Evolutionary conservation across 2,888 invertebrate species (phyloP).

Genomic region (Leptopterna dolabrata): DNA sequence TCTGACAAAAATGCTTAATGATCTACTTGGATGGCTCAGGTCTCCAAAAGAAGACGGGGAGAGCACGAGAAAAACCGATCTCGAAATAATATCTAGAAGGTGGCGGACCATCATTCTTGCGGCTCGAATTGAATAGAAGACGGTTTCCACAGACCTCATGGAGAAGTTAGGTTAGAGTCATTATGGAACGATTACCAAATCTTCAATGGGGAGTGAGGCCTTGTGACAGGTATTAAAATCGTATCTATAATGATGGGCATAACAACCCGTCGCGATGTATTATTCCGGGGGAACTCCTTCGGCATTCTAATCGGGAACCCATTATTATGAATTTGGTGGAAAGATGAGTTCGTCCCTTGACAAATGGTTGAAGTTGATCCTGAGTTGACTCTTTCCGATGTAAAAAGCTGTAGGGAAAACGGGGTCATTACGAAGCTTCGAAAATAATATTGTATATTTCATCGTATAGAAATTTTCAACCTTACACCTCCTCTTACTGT

Average conservation of each 20-base stretch:
- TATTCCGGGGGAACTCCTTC: constrained; percentile 33
- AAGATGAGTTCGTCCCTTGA: not conserved
- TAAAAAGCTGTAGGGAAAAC: not conserved
- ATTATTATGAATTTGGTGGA: constrained; percentile 35
- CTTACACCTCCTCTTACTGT: too few relatives aligned
- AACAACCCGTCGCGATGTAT: constrained; percentile 41
- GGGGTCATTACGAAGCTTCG: not conserved
- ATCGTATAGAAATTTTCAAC: too few relatives aligned
- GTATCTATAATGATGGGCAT: constrained; percentile 47
- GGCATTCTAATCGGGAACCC: constrained; percentile 37
- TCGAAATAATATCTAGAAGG: constrained; percentile 33
- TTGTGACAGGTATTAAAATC: constrained; percentile 53
- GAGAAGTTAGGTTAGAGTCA: constrained; percentile 14
- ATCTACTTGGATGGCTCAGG: constrained; percentile 4
- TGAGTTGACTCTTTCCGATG: not conserved
- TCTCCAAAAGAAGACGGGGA: not conserved
- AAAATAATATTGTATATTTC: not conserved
- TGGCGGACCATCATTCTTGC: constrained; percentile 32
- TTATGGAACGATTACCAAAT: constrained; percentile 43
- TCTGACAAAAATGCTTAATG: constrained; percentile 14
- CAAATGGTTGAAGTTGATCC: not conserved
- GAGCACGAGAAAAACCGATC: constrained; percentile 26
- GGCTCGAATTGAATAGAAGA: constrained; percentile 42
- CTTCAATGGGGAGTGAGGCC: constrained; percentile 6
- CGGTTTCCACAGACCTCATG: constrained; percentile 29